Evolutionary conservation across 2,113 vertebrate genomes (phyloP).

Genomic region (Odocoileus virginianus): DNA sequence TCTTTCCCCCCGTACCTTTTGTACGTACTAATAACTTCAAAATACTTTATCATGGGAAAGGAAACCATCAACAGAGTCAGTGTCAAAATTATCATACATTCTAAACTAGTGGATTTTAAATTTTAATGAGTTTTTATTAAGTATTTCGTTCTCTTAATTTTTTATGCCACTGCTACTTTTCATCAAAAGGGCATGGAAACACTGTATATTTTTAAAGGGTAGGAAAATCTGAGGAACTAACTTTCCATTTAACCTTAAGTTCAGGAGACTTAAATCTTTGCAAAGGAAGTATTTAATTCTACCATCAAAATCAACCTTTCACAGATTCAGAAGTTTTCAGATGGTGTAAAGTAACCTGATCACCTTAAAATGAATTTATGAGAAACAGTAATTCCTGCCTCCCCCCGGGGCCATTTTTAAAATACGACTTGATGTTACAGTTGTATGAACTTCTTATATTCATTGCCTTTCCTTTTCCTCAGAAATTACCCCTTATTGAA

Average conservation of each 20-base stretch:
- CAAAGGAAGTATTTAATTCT: background rate
- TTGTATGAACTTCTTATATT: background rate
- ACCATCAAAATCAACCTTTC: background rate
- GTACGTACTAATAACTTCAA: background rate
- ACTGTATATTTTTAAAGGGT: background rate
- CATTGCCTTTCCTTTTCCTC: background rate
- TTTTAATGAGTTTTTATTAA: slow-evolving; percentile 25
- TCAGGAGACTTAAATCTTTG: background rate
- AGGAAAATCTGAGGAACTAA: background rate
- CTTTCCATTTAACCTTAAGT: slow-evolving; percentile 13
- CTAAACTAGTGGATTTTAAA: background rate
- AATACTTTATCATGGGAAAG: background rate
- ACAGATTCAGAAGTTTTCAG: background rate
- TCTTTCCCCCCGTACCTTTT: background rate
- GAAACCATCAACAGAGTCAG: background rate
- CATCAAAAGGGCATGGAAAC: background rate
- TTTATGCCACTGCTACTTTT: background rate
- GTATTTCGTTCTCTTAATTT: background rate
- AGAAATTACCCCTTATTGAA: background rate
- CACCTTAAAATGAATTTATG: slow-evolving; percentile 10
- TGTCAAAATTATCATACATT: slow-evolving; percentile 6
- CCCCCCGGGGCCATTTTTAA: background rate
- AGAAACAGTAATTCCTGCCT: background rate
- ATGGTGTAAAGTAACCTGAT: background rate
- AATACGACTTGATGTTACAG: background rate